These are phyloP conservation scores for Lasius platythorax DNA, from an alignment of 2,888 invertebrate species.

Conservation along the genomic window DNA sequence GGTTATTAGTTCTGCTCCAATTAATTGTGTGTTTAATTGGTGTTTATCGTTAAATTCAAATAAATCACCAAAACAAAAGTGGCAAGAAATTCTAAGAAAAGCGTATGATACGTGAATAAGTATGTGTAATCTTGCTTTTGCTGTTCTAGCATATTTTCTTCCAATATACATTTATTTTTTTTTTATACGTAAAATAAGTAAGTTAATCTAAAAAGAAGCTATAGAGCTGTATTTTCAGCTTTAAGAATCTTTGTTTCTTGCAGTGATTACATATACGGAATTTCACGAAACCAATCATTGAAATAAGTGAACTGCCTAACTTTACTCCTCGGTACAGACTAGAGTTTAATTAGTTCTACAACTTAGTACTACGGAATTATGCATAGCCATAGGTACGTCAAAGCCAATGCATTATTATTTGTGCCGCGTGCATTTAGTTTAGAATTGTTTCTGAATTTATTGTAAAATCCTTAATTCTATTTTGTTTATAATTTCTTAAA, in stretches of 20 bases:
- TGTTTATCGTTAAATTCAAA: not conserved
- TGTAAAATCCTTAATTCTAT: not conserved
- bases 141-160: not conserved
- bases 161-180: not conserved
- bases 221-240: conserved; percentile 20
- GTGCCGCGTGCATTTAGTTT: not conserved
- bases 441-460: conserved; percentile 12
- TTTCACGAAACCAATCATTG: conserved; percentile 52
- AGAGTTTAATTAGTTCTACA: conserved; percentile 56
- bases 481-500: not conserved
- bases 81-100: not conserved
- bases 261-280: conserved; percentile 34
- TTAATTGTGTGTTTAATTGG: not conserved
- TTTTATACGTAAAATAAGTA: not conserved
- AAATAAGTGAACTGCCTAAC: conserved; percentile 42
- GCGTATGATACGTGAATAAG: not conserved
- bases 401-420: conserved; percentile 47
- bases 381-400: conserved; percentile 25
- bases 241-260: conserved; percentile 24
- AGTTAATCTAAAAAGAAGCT: not conserved
- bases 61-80: not conserved
- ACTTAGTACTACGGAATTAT: conserved; percentile 4
- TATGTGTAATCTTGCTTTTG: not conserved
- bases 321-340: conserved; percentile 20
- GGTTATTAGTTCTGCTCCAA: conserved; percentile 5